A percentile compares a stretch with the other conserved stretches of the same genome.
Conservation (phyloP, 2,797 vertebrate species). For the Squalus acanthias region DNA sequence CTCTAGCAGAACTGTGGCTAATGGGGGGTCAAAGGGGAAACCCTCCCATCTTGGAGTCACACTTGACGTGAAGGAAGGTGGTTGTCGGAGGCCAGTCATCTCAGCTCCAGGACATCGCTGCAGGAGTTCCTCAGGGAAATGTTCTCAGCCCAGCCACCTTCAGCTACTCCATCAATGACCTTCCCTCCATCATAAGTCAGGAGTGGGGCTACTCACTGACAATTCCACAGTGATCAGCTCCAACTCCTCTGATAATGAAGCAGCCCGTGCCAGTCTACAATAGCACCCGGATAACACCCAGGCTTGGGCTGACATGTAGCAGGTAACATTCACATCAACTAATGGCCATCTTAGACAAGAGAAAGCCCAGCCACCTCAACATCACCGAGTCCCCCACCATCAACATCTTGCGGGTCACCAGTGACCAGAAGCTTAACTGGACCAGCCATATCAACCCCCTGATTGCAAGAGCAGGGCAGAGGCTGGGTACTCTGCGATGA, state of each 20-base stretch:
- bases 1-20: not conserved
- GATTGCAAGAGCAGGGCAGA: not conserved
- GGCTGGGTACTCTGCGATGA: not conserved
- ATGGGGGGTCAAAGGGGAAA: not conserved
- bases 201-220: not conserved
- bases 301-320: not conserved
- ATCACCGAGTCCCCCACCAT: not conserved
- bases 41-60: not conserved
- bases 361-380: not conserved
- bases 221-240: not conserved
- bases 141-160: not conserved
- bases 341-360: not conserved
- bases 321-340: not conserved
- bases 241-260: not conserved
- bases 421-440: not conserved
- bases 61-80: not conserved
- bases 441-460: not conserved
- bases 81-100: not conserved
- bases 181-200: not conserved
- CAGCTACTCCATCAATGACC: not conserved
- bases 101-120: not conserved
- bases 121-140: not conserved
- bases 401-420: not conserved
- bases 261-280: not conserved
- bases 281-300: not conserved